Evolutionary conservation across 1,140 invertebrate genomes (phyloP).

Genomic region (Chrysomallon squamiferum): DNA sequence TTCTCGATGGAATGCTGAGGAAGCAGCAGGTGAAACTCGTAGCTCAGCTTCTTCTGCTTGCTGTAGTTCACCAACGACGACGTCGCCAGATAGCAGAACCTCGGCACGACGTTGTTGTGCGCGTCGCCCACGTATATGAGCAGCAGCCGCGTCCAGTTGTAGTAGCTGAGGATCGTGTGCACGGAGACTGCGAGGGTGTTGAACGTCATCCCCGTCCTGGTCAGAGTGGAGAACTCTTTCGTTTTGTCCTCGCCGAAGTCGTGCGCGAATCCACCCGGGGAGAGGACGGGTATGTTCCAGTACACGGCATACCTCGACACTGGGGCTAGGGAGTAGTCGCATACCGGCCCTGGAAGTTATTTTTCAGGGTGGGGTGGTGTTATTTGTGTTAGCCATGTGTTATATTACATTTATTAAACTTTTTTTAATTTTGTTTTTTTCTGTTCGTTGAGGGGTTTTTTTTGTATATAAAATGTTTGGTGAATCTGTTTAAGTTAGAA

Average conservation of each 20-base stretch:
- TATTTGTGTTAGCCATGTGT: no score
- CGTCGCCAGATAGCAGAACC: conserved; percentile 64
- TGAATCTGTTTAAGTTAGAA: no score
- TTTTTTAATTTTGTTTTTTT: no score
- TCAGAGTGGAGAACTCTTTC: conserved; percentile 43
- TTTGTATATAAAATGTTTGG: no score
- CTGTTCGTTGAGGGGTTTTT: no score
- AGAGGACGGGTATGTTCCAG: conserved; percentile 89
- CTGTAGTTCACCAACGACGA: conserved; percentile 37
- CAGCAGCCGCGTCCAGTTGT: conserved; percentile 65
- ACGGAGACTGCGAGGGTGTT: conserved; percentile 75
- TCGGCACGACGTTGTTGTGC: conserved; percentile 63
- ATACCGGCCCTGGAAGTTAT: conserved; percentile 83
- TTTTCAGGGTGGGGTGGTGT: no score
- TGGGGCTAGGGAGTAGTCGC: conserved; percentile 90
- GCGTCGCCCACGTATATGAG: conserved; percentile 76
- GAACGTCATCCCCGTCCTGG: conserved; percentile 68
- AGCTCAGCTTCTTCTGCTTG: conserved; percentile 63
- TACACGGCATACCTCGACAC: conserved; percentile 84
- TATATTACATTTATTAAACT: no score
- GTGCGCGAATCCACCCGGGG: conserved; percentile 82
- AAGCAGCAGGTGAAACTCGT: conserved; percentile 63
- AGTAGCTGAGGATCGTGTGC: conserved; percentile 68
- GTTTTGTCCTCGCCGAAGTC: conserved; percentile 69
- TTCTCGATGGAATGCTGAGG: no score